A percentile compares a stretch with the other conserved stretches of the same genome.
These are phyloP conservation scores for Rhinopomastus cyanomelas DNA, from an alignment of 2,113 vertebrate species.

Conservation along the genomic window DNA sequence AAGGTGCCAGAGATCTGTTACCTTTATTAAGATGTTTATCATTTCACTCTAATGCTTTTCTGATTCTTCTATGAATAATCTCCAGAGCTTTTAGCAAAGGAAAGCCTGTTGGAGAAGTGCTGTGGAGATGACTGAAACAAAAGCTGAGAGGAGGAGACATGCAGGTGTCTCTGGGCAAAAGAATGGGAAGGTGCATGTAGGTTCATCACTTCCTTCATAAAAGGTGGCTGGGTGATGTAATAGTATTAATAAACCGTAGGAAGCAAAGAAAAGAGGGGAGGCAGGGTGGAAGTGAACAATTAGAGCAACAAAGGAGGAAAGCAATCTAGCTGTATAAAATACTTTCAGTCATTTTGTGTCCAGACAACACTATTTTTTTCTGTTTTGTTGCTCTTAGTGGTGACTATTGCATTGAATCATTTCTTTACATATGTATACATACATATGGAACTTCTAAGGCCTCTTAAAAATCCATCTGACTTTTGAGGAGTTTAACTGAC, in stretches of 20 bases:
- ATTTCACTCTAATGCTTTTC: not conserved
- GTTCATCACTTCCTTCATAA: fast-evolving
- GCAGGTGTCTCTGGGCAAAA: not conserved
- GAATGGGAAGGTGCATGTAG: not conserved
- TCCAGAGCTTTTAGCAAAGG: not conserved
- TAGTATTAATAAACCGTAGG: not conserved
- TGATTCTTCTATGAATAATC: fast-evolving
- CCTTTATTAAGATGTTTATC: not conserved
- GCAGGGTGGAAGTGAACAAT: too few relatives aligned
- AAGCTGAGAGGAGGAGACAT: not conserved
- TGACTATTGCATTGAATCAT: not conserved
- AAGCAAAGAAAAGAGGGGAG: not conserved
- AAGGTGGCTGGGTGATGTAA: not conserved
- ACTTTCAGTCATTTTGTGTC: not conserved
- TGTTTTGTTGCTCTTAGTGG: not conserved
- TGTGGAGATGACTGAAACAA: not conserved
- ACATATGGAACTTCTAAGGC: not conserved
- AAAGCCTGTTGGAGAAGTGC: not conserved
- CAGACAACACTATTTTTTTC: not conserved
- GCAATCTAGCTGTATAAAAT: not conserved
- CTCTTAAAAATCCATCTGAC: not conserved
- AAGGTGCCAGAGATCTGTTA: not conserved
- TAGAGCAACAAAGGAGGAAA: not conserved
- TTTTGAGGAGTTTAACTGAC: not conserved
- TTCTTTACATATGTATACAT: not conserved